Conservation (phyloP, 2,113 vertebrate species). For the Sus scrofa region DNA sequence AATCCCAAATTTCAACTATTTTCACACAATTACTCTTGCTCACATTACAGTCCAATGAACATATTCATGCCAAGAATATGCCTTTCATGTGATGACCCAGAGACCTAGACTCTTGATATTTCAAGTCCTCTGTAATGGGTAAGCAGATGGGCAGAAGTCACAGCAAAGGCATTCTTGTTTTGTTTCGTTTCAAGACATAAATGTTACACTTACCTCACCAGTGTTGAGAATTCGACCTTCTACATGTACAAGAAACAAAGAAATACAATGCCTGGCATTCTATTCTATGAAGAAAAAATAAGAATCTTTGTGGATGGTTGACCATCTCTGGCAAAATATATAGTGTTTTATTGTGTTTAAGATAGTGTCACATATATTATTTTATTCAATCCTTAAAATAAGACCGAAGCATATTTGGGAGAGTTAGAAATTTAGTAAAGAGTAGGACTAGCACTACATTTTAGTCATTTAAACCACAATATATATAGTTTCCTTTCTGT, state of each 20-base stretch:
- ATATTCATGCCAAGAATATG: neutral
- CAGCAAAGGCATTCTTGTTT: neutral
- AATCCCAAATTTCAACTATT: neutral
- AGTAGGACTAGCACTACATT: neutral
- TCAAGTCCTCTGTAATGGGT: neutral
- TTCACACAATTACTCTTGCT: neutral
- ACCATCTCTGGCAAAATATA: neutral
- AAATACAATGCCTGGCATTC: rapidly evolving
- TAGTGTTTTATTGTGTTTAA: neutral
- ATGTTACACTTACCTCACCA: neutral
- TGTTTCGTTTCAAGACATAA: neutral
- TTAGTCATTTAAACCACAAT: neutral
- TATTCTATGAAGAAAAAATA: neutral
- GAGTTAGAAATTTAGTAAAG: neutral
- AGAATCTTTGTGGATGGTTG: neutral
- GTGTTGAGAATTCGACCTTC: rapidly evolving
- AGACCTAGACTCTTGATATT: neutral
- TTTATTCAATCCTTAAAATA: neutral
- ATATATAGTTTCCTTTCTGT: neutral
- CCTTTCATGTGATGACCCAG: neutral
- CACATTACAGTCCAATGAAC: neutral
- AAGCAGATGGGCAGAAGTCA: neutral
- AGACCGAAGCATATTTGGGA: neutral
- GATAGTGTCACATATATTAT: neutral
- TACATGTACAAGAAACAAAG: neutral